Evolutionary conservation across 92 coral and sea anemone species (phyloP).

Genomic region (Virgularia gustaviana): DNA sequence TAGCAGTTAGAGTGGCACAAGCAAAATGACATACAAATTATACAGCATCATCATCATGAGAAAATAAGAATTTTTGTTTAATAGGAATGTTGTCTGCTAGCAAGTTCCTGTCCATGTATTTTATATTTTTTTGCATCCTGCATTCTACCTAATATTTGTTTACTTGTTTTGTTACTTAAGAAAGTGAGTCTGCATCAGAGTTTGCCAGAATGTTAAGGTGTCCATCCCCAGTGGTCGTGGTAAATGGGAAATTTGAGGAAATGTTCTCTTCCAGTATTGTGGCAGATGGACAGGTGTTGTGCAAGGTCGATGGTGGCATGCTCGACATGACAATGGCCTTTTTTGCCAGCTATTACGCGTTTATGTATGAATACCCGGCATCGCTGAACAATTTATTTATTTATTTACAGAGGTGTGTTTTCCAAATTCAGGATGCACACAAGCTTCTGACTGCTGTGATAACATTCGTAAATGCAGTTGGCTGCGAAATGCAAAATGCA

Average conservation of each 20-base stretch:
- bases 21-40: too few species aligned
- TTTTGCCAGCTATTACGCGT: background rate
- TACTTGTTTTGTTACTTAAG: too few species aligned
- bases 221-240: background rate
- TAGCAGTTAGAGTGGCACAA: too few species aligned
- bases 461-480: background rate
- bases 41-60: too few species aligned
- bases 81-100: too few species aligned
- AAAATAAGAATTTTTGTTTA: too few species aligned
- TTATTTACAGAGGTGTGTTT: background rate
- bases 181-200: too few species aligned
- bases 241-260: background rate
- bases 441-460: background rate
- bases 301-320: background rate
- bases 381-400: background rate
- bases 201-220: background rate
- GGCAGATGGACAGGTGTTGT: background rate
- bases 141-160: too few species aligned
- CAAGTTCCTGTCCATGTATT: too few species aligned
- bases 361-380: background rate
- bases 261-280: background rate
- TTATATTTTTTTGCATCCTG: too few species aligned
- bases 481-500: background rate
- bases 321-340: background rate
- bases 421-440: background rate